Conservation (phyloP, 2,888 invertebrate genomes). For the Hemicrepidius hirtus region DNA sequence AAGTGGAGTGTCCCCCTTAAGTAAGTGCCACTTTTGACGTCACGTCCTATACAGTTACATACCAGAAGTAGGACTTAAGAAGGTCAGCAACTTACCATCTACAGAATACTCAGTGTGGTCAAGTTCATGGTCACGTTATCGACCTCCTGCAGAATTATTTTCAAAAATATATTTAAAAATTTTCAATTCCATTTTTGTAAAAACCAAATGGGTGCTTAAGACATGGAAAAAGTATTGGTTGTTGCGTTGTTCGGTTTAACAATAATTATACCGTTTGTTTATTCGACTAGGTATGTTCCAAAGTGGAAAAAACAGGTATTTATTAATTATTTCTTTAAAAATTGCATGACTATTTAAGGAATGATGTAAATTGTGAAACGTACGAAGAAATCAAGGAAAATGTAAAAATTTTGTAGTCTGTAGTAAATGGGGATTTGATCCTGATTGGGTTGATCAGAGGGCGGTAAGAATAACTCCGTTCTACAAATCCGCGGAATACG, state of each 20-base stretch:
- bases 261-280: constrained; percentile 56
- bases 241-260: constrained; percentile 30
- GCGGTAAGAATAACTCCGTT: too few relatives aligned
- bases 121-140: constrained; percentile 67
- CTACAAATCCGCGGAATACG: too few relatives aligned
- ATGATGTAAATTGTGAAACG: too few relatives aligned
- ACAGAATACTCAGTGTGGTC: constrained; percentile 57
- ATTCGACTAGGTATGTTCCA: constrained; percentile 78
- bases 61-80: constrained; percentile 63
- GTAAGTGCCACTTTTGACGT: constrained; percentile 40
- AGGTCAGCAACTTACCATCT: constrained; percentile 62
- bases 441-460: too few relatives aligned
- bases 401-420: constrained; percentile 1
- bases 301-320: constrained; percentile 87
- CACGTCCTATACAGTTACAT: constrained; percentile 62
- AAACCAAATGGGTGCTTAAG: constrained; percentile 34
- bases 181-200: background rate
- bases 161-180: background rate
- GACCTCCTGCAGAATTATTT: background rate
- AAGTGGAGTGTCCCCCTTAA: constrained; percentile 5
- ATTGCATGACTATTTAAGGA: too few relatives aligned
- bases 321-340: constrained; percentile 56
- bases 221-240: constrained; percentile 40
- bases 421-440: too few relatives aligned
- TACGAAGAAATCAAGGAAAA: too few relatives aligned